phyloP scores from a whole-genome alignment of 2,888 invertebrate genomes.

The Trichacis sp. region DNA sequence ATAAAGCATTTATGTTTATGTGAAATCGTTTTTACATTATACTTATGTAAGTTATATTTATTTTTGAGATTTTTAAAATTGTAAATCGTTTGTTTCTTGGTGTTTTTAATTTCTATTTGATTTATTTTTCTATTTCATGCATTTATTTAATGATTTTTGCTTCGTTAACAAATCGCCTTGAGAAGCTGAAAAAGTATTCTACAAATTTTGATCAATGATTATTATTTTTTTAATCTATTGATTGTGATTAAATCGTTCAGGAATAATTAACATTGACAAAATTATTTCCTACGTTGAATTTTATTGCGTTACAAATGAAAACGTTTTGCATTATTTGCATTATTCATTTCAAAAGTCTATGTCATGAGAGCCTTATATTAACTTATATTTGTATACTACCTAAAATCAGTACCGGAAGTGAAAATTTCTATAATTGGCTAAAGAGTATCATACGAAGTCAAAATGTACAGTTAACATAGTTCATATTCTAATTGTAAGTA shows the following conservation, averaged over 20 bases:
- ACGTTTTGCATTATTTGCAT: constrained; percentile 54
- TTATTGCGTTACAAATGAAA: constrained; percentile 62
- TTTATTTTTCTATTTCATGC: no score
- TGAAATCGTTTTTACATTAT: no score
- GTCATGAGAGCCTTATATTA: background rate
- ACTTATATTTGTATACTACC: constrained; percentile 57
- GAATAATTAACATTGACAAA: background rate
- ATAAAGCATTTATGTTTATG: no score
- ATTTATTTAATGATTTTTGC: no score
- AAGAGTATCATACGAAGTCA: background rate
- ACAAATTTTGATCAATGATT: no score
- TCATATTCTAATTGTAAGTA: background rate
- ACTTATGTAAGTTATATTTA: no score
- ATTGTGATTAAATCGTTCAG: background rate
- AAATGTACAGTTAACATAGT: constrained; percentile 16
- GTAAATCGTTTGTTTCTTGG: no score
- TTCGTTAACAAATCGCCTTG: no score
- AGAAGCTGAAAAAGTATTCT: no score
- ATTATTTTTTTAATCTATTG: no score
- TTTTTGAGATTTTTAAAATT: no score
- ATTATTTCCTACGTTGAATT: constrained; percentile 55
- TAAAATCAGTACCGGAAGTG: constrained; percentile 59
- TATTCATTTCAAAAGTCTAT: constrained; percentile 19
- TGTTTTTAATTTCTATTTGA: no score
- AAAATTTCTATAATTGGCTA: constrained; percentile 45